These are phyloP conservation scores for Eristalinus aeneus DNA, from an alignment of 2,888 invertebrate species.

Conservation along the genomic window DNA sequence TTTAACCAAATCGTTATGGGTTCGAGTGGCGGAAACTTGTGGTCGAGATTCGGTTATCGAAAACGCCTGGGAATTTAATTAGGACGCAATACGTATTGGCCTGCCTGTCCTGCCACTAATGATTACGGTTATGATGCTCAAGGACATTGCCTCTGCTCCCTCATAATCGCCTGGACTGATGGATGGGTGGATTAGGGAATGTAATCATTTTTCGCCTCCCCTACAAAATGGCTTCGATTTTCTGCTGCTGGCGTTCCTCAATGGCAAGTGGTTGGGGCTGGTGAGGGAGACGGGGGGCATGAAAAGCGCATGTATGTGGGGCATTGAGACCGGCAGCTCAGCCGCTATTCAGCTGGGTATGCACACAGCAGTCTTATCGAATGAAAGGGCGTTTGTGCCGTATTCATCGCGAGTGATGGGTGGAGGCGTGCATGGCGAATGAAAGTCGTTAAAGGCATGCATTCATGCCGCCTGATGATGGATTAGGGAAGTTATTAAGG, in stretches of 20 bases:
- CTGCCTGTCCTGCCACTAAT: constrained; percentile 50
- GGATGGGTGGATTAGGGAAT: constrained; percentile 58
- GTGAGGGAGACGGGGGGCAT: not conserved
- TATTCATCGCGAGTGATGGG: not conserved
- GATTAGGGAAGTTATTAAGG: not conserved
- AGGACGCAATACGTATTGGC: constrained; percentile 16
- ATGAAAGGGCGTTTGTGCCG: not conserved
- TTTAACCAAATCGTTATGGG: constrained; percentile 59
- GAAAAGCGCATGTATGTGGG: not conserved
- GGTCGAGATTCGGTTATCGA: constrained; percentile 56
- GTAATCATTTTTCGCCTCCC: constrained; percentile 56
- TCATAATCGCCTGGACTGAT: constrained; percentile 25
- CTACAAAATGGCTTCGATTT: constrained; percentile 48
- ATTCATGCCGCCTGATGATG: not conserved
- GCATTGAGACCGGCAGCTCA: not conserved
- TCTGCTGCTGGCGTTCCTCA: constrained; percentile 43
- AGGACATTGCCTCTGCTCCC: constrained; percentile 29
- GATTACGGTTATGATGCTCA: constrained; percentile 35
- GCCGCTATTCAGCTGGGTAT: not conserved
- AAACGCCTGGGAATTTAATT: constrained; percentile 63
- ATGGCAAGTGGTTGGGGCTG: not conserved
- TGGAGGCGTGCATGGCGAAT: not conserved
- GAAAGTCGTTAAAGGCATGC: not conserved
- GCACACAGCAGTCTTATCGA: not conserved
- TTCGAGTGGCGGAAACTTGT: constrained; percentile 59